Evolutionary conservation across 2,797 vertebrate genomes (phyloP).

Genomic region (Cynodonichthys magdalenae): DNA sequence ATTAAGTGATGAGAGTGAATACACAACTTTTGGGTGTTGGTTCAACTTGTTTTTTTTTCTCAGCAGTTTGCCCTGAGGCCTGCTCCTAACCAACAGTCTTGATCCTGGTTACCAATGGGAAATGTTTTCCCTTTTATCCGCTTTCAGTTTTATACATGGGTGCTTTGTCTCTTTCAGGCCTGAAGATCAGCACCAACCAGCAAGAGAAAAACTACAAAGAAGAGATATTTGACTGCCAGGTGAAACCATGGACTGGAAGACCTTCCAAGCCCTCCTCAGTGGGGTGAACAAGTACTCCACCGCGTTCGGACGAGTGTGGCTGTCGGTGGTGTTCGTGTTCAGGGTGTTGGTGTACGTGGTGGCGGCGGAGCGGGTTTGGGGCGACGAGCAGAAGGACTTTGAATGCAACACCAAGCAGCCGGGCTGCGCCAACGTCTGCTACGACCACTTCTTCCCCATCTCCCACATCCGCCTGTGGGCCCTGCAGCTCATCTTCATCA

Average conservation of each 20-base stretch:
- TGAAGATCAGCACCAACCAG: conserved; percentile 21
- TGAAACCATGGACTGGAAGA: conserved; percentile 95
- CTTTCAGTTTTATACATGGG: neutral
- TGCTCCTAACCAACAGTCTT: neutral
- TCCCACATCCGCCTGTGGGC: conserved; percentile 99
- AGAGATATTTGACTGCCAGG: conserved; percentile 31
- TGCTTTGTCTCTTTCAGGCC: conserved; percentile 43
- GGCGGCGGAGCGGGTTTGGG: conserved; percentile 94
- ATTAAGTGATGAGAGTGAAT: neutral
- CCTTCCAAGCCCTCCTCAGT: conserved; percentile 89
- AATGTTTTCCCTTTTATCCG: neutral
- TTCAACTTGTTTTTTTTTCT: conserved; percentile 20
- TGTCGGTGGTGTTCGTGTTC: conserved; percentile 97
- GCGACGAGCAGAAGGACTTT: conserved; percentile 97
- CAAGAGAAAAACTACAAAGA: conserved; percentile 17
- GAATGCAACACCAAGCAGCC: conserved; percentile 97
- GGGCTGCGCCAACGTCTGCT: conserved; percentile 94
- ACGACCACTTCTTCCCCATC: conserved; percentile 92
- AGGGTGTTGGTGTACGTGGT: conserved; percentile 96
- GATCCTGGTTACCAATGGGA: neutral
- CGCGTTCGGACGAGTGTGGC: conserved; percentile 93
- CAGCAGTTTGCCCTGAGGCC: conserved; percentile 22
- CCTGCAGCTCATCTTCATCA: conserved; percentile 97
- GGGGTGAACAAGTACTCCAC: conserved; percentile 98
- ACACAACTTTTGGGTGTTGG: conserved; percentile 3